These are phyloP conservation scores for Terebella lapidaria DNA, from an alignment of 2,888 invertebrate genomes.

Conservation along the genomic window DNA sequence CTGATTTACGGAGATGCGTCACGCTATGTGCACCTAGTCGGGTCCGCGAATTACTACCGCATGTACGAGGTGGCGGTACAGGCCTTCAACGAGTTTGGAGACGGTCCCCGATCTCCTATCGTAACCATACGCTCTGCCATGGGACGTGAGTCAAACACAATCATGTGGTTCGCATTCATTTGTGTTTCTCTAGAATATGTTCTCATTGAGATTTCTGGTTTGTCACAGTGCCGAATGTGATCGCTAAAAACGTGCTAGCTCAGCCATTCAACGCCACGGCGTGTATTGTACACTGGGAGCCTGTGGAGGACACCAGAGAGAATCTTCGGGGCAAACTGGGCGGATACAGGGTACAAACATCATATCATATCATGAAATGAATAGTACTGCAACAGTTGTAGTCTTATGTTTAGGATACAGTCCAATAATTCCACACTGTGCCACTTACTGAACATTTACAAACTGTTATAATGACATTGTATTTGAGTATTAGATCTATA, in stretches of 20 bases:
- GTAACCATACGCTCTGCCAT: slow-evolving; percentile 59
- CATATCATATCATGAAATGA: too few relatives aligned
- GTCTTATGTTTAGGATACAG: too few relatives aligned
- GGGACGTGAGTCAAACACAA: slow-evolving; percentile 32
- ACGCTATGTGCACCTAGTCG: slow-evolving; percentile 63
- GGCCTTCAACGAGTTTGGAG: slow-evolving; percentile 59
- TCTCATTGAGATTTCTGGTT: not conserved
- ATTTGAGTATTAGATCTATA: too few relatives aligned
- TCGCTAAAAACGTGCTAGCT: slow-evolving; percentile 77
- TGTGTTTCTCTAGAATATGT: not conserved
- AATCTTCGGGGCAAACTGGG: slow-evolving; percentile 82
- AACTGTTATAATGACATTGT: too few relatives aligned
- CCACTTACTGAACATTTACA: too few relatives aligned
- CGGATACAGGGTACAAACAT: slow-evolving; percentile 83
- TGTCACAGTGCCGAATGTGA: slow-evolving; percentile 58
- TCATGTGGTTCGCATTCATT: not conserved
- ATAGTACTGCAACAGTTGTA: too few relatives aligned
- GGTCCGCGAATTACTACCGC: slow-evolving; percentile 48
- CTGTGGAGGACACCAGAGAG: slow-evolving; percentile 78
- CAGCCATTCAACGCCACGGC: slow-evolving; percentile 84
- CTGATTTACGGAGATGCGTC: slow-evolving; percentile 64
- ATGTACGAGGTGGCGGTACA: slow-evolving; percentile 50
- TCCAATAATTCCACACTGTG: too few relatives aligned
- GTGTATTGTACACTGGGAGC: slow-evolving; percentile 82
- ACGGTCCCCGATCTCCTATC: slow-evolving; percentile 74